A percentile compares a stretch with the other conserved stretches of the same genome.
phyloP scores from a whole-genome alignment of 2,797 vertebrate species.

The Tragelaphus oryx region DNA sequence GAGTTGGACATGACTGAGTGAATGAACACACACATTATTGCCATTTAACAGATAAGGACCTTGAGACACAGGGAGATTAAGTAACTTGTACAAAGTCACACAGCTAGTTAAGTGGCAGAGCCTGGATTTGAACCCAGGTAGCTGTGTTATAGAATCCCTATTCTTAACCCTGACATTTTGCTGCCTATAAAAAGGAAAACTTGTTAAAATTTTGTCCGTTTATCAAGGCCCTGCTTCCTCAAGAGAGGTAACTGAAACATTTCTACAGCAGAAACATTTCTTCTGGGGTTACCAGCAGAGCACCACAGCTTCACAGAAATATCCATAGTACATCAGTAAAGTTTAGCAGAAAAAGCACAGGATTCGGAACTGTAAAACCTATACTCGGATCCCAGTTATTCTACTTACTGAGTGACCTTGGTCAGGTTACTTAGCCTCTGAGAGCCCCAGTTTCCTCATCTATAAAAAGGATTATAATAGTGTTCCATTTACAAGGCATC shows the following conservation, averaged over 20 bases:
- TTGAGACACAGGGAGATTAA: background rate
- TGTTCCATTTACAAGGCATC: background rate
- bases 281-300: background rate
- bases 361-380: background rate
- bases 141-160: background rate
- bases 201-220: background rate
- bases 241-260: background rate
- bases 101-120: background rate
- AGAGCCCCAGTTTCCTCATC: background rate
- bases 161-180: background rate
- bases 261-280: background rate
- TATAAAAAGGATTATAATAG: background rate
- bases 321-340: background rate
- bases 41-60: background rate
- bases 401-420: background rate
- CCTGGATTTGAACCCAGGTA: background rate
- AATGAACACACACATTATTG: background rate
- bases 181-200: background rate
- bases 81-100: background rate
- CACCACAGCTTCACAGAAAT: background rate
- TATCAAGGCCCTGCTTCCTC: background rate
- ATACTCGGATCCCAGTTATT: background rate
- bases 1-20: background rate
- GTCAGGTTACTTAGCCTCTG: background rate
- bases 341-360: background rate